Evolutionary conservation across 2,888 invertebrate species (phyloP), one percentile per base, ranked within the genome.

Genomic region (Epirrita christyi): DNA sequence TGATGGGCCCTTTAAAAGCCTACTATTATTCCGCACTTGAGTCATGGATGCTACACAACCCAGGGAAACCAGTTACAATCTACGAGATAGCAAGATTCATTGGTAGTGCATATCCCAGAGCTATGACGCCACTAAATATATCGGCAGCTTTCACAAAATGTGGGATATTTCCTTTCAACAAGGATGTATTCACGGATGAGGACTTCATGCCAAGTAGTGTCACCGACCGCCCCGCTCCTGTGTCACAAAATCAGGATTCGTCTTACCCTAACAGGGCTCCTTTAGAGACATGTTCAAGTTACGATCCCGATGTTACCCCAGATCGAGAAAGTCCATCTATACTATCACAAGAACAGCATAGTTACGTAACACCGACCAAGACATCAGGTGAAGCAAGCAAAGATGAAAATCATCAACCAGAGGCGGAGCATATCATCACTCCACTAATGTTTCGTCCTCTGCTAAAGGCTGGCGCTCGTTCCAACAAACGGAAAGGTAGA

Each of bases 111-210:
- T 59, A 52, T 38, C 28, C 41, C 13, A 57, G 43, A 15, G 15
- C 54, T n/a, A n/a, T 59, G 59, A 63, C 63, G 21, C 59, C 63
- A 55, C 32, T 41, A 43, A 63, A 59, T 44, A 62, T 62, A 13
- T 27, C 13, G 27, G 29, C 37, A 14, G 21, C 59, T 10, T 50
- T 56, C 14, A 42, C 32, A 44, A 59, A 62, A 40, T 40, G 15
- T 7, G 61, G 58, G 4, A 43, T 43, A 10, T 43, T 28, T 28
- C 28, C 28, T 4, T 28, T 28, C 6, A 28, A 28, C 6, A 28
- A 28, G 28, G 28, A 28, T 28, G 6, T 28, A 28, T 28, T 28
- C 28, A 6, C 28, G 6, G 28, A 28, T 28, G 28, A 28, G 6
- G 28, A 28, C 28, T 28, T 28, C 6, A 28, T 28, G 28, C 28